Conservation (phyloP, 1,140 invertebrate genomes). For the Drosophila tsacasi region DNA sequence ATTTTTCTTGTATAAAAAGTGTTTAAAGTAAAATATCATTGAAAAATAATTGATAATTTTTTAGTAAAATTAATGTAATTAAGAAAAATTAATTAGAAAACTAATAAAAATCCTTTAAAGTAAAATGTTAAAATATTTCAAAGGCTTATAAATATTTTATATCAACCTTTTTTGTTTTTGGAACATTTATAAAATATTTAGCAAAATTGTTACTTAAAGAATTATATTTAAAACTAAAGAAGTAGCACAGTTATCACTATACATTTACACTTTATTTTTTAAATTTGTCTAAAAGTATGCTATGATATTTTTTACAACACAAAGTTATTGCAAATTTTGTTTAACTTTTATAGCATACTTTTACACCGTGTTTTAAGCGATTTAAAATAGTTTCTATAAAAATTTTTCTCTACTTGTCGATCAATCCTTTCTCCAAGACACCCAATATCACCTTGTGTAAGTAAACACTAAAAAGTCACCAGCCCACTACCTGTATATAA, state of each 20-base stretch:
- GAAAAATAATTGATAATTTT: background rate
- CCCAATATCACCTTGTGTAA: conserved; percentile 34
- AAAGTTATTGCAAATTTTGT: background rate
- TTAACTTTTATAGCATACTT: background rate
- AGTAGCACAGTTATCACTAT: background rate
- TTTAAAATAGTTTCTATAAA: background rate
- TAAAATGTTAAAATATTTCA: too few species aligned
- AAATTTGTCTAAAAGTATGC: background rate
- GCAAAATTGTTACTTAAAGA: background rate
- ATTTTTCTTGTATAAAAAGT: background rate
- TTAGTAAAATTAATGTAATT: background rate
- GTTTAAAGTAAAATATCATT: background rate
- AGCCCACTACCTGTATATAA: conserved; percentile 33
- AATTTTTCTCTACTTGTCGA: background rate
- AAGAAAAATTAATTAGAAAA: too few species aligned
- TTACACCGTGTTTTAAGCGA: too few species aligned
- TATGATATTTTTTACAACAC: background rate
- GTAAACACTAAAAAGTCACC: conserved; percentile 19
- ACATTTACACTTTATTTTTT: too few species aligned
- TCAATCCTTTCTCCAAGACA: conserved; percentile 5
- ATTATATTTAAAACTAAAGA: too few species aligned
- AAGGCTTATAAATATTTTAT: too few species aligned
- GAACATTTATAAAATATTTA: too few species aligned
- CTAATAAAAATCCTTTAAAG: too few species aligned
- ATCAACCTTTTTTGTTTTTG: too few species aligned